Conservation (phyloP, 2,113 vertebrate genomes). For the Pyrgilauda ruficollis region DNA sequence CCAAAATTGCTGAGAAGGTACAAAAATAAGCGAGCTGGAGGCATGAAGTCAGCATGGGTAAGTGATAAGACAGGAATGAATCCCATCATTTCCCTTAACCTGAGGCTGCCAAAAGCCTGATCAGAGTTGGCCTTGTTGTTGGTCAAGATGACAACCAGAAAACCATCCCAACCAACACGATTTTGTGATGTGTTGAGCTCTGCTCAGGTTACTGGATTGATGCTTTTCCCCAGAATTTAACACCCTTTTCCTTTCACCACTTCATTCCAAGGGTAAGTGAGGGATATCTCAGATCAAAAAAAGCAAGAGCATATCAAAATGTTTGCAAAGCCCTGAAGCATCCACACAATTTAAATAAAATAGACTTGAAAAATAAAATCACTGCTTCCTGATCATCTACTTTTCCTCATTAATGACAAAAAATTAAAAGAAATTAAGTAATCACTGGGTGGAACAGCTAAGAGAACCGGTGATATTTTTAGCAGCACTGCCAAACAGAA, state of each 20-base stretch:
- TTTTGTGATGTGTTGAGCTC: background rate
- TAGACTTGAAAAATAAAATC: background rate
- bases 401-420: background rate
- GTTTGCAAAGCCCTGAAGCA: background rate
- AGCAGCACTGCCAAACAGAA: background rate
- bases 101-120: background rate
- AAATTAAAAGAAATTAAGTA: background rate
- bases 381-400: background rate
- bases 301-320: background rate
- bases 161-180: background rate
- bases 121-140: background rate
- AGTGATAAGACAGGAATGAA: background rate
- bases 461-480: background rate
- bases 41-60: background rate
- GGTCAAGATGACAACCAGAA: background rate
- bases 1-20: background rate
- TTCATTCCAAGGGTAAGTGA: background rate
- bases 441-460: background rate
- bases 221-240: background rate
- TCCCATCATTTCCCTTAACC: rapidly evolving
- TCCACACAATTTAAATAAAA: background rate
- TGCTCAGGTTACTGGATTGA: background rate
- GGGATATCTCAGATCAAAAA: background rate
- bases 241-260: background rate
- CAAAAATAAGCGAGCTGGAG: background rate